Conservation (phyloP, 2,888 invertebrate species). For the Dicyrtomina minuta region DNA sequence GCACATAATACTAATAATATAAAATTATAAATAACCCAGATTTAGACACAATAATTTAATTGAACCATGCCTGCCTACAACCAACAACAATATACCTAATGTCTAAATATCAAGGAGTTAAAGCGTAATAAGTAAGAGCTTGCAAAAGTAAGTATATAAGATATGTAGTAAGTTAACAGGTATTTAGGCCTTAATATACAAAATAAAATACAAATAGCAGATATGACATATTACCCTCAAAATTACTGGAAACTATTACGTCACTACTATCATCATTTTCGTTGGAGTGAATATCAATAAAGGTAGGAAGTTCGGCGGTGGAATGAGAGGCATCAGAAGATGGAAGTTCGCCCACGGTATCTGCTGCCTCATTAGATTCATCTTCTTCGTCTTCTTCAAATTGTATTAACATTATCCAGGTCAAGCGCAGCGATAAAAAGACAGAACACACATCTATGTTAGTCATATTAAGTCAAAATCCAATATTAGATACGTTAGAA, state of each 20-base stretch:
- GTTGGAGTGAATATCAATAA: slow-evolving; percentile 11
- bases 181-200: too few species aligned
- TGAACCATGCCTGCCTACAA: too few species aligned
- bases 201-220: too few species aligned
- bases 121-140: too few species aligned
- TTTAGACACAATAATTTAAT: too few species aligned
- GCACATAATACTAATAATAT: too few species aligned
- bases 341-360: slow-evolving; percentile 46
- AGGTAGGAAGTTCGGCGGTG: slow-evolving; percentile 11
- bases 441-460: slow-evolving; percentile 23
- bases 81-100: too few species aligned
- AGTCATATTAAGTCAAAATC: not conserved
- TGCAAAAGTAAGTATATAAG: too few species aligned
- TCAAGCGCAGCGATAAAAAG: slow-evolving; percentile 25
- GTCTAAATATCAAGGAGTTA: too few species aligned
- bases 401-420: slow-evolving; percentile 20
- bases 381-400: slow-evolving; percentile 37
- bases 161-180: too few species aligned
- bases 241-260: slow-evolving; percentile 23
- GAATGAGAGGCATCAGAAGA: slow-evolving; percentile 17
- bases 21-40: too few species aligned
- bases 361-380: slow-evolving; percentile 38
- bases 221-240: slow-evolving; percentile 29
- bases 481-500: too few species aligned
- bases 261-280: slow-evolving; percentile 31